These are phyloP conservation scores for Phymanthus crucifer DNA, from an alignment of 92 coral and sea anemone genomes.

Conservation along the genomic window DNA sequence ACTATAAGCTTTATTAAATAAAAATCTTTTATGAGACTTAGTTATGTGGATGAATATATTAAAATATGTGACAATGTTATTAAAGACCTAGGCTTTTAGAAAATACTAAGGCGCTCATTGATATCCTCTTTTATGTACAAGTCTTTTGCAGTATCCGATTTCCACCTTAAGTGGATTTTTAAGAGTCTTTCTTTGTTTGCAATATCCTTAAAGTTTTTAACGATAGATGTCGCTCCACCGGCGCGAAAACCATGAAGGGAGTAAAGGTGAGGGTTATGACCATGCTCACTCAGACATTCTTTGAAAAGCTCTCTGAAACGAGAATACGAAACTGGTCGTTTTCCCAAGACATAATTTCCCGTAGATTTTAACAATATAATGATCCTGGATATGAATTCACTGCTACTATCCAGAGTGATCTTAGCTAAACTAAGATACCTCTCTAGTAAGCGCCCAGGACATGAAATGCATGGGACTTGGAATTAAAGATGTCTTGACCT, in stretches of 20 bases:
- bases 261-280: not conserved
- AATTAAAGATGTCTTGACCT: conserved; percentile 7
- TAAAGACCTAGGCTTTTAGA: conserved; percentile 6
- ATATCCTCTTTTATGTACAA: conserved; percentile 10
- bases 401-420: not conserved
- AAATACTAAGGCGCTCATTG: not conserved
- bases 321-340: conserved; percentile 13
- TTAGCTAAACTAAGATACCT: conserved; percentile 7
- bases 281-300: not conserved
- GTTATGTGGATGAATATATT: not conserved
- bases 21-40: not conserved
- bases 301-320: conserved; percentile 15
- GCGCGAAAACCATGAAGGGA: conserved; percentile 11
- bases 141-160: conserved; percentile 7
- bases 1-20: not conserved
- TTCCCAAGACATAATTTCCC: not conserved
- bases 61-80: not conserved
- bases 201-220: not conserved
- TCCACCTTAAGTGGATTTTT: conserved; percentile 9
- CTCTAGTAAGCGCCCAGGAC: not conserved
- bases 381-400: not conserved
- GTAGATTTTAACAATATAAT: conserved; percentile 6
- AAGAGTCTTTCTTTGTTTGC: conserved; percentile 11
- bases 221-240: conserved; percentile 17
- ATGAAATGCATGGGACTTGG: not conserved